A percentile compares a stretch with the other conserved stretches of the same genome.
These are phyloP conservation scores for Hyaena hyaena DNA, from an alignment of 2,113 vertebrate species.

Conservation along the genomic window DNA sequence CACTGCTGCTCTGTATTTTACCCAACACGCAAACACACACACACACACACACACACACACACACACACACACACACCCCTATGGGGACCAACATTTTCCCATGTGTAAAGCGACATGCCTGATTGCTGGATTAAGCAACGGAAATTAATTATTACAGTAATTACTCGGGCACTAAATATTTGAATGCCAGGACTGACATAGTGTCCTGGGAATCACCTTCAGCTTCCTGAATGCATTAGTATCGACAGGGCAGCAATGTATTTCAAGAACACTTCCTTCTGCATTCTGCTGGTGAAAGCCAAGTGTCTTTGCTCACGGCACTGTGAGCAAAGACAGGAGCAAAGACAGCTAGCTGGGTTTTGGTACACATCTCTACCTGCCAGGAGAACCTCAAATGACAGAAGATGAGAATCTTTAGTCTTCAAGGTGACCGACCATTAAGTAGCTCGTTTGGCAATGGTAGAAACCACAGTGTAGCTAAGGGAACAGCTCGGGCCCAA, in stretches of 20 bases:
- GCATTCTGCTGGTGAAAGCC: conserved; percentile 72
- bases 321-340: background rate
- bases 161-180: conserved; percentile 78
- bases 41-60: background rate
- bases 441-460: background rate
- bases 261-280: conserved; percentile 79
- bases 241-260: conserved; percentile 77
- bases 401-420: background rate
- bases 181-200: conserved; percentile 69
- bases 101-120: conserved; percentile 80
- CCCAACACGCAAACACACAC: background rate
- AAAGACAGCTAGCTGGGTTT: conserved; percentile 65
- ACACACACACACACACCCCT: background rate
- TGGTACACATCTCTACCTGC: conserved; percentile 52
- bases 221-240: conserved; percentile 75
- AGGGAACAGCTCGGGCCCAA: background rate
- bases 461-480: conserved; percentile 49
- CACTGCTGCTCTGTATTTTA: background rate
- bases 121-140: conserved; percentile 80
- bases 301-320: conserved; percentile 67
- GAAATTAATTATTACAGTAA: conserved; percentile 84
- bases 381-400: conserved; percentile 59
- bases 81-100: conserved; percentile 71
- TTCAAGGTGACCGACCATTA: background rate
- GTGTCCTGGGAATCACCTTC: conserved; percentile 70